These are phyloP conservation scores for Epinotia demarniana DNA, from an alignment of 2,888 invertebrate species.

Conservation along the genomic window DNA sequence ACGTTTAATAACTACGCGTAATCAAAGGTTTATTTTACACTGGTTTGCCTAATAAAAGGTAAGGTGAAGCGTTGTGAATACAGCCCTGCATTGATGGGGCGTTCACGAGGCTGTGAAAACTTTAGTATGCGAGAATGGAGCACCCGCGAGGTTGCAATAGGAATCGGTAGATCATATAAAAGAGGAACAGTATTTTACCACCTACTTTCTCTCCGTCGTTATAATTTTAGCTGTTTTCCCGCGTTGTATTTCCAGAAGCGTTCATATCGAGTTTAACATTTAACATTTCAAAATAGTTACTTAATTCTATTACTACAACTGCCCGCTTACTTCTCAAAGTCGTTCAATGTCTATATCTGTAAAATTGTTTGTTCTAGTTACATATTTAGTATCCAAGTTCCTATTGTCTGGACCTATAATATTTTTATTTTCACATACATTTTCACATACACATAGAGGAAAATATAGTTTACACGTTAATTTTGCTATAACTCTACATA, in stretches of 20 bases:
- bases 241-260: background rate
- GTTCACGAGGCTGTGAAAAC: slow-evolving; percentile 41
- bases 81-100: slow-evolving; percentile 29
- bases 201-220: background rate
- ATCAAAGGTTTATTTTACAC: slow-evolving; percentile 5
- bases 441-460: too few relatives aligned
- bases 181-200: background rate
- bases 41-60: background rate
- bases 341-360: too few relatives aligned
- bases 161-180: slow-evolving; percentile 10
- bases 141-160: background rate
- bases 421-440: too few relatives aligned
- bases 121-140: slow-evolving; percentile 37
- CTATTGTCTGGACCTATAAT: too few relatives aligned
- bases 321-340: too few relatives aligned
- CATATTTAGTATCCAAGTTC: too few relatives aligned
- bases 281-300: too few relatives aligned
- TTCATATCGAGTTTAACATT: background rate
- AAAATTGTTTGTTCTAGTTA: too few relatives aligned
- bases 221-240: background rate
- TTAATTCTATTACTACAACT: too few relatives aligned
- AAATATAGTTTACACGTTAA: too few relatives aligned
- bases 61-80: background rate
- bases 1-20: background rate
- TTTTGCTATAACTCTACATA: too few relatives aligned